Percentiles rank a stretch among this genome's conserved stretches.
These are phyloP conservation scores for Epizoanthus scotinus DNA, from an alignment of 92 coral and sea anemone species.

Conservation along the genomic window DNA sequence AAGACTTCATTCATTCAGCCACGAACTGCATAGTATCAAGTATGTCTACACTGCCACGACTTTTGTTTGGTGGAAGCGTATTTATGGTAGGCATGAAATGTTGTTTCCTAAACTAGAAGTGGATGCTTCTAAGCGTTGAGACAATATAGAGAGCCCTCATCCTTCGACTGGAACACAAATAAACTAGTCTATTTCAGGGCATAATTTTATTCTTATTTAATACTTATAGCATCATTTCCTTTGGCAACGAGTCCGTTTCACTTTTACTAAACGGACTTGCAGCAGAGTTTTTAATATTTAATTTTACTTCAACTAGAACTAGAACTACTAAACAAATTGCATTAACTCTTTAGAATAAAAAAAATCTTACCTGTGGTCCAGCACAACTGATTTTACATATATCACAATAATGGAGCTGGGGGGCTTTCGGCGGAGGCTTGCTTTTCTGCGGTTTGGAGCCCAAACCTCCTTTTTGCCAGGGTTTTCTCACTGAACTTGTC, in stretches of 20 bases:
- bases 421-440: conserved; percentile 90
- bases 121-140: neutral
- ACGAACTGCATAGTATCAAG: no score
- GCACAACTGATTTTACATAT: conserved; percentile 98
- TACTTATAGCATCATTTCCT: no score
- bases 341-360: no score
- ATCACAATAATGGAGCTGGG: conserved; percentile 97
- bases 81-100: neutral
- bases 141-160: no score
- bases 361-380: conserved; percentile 85
- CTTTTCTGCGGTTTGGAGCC: conserved; percentile 69
- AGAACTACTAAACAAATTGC: no score
- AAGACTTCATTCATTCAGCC: no score
- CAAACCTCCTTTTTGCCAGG: conserved; percentile 77
- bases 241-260: neutral
- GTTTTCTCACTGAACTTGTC: conserved; percentile 70
- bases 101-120: neutral
- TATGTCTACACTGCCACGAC: no score
- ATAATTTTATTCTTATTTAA: neutral
- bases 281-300: no score
- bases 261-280: neutral
- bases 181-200: neutral
- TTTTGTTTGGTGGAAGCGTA: neutral
- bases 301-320: no score
- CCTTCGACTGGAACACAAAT: no score